Percentiles rank a stretch among this genome's conserved stretches.
These are phyloP conservation scores for Dryocosmus kuriphilus DNA, from an alignment of 2,888 invertebrate genomes.

Conservation along the genomic window DNA sequence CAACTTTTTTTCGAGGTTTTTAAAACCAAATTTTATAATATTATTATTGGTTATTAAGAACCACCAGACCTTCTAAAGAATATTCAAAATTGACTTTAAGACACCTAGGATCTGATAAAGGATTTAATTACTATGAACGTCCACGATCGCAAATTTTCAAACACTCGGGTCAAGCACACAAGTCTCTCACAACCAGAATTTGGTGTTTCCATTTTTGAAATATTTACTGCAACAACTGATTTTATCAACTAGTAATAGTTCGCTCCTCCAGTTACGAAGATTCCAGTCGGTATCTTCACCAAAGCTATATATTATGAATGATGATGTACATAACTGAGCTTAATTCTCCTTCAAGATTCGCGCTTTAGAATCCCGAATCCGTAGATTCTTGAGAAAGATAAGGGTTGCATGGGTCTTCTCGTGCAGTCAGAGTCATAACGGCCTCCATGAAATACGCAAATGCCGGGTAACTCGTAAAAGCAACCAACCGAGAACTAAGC, in stretches of 20 bases:
- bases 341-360: slow-evolving; percentile 35
- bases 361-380: slow-evolving; percentile 57
- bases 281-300: not conserved
- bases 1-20: too few species aligned
- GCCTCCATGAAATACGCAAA: slow-evolving; percentile 69
- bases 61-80: too few species aligned
- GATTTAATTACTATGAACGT: slow-evolving; percentile 6
- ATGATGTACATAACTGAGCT: not conserved
- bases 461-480: slow-evolving; percentile 67
- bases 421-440: slow-evolving; percentile 64
- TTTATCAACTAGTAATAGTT: too few species aligned
- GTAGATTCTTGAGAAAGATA: slow-evolving; percentile 64
- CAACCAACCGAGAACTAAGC: slow-evolving; percentile 68
- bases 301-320: not conserved
- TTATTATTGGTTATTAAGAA: too few species aligned
- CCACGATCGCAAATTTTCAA: too few species aligned
- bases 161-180: too few species aligned
- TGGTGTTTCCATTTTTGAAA: too few species aligned
- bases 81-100: not conserved
- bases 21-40: too few species aligned
- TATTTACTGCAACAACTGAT: too few species aligned
- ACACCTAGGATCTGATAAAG: not conserved
- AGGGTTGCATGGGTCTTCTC: slow-evolving; percentile 50
- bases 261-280: not conserved
- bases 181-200: too few species aligned